These are phyloP conservation scores for Acropora yongei DNA, from an alignment of 64 coral and sea anemone species.

Conservation along the genomic window DNA sequence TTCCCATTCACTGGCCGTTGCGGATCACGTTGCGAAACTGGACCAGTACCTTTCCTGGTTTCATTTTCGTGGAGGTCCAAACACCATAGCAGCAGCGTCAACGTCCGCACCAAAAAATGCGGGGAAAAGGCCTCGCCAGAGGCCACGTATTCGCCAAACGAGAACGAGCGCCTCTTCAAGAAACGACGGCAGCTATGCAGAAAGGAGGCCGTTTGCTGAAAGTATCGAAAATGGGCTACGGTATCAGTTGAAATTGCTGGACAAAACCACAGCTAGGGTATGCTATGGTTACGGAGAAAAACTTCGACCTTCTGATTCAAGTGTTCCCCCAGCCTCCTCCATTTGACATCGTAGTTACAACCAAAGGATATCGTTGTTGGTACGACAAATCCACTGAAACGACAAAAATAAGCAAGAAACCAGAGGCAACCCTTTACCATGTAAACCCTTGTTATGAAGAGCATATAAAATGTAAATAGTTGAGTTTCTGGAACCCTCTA, in stretches of 20 bases:
- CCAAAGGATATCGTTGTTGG: neutral
- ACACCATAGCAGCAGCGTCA: constrained; percentile 5
- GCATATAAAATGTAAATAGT: too few relatives aligned
- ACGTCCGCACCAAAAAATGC: neutral
- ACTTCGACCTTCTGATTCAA: constrained; percentile 8
- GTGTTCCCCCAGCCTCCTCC: neutral
- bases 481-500: too few relatives aligned
- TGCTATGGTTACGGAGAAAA: too few relatives aligned
- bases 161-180: too few relatives aligned
- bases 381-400: neutral
- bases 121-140: too few relatives aligned
- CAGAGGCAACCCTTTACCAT: neutral
- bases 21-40: neutral
- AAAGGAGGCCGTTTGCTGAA: too few relatives aligned
- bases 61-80: constrained; percentile 4
- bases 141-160: too few relatives aligned
- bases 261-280: too few relatives aligned
- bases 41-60: constrained; percentile 37
- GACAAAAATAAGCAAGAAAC: neutral
- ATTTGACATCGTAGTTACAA: neutral
- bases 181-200: too few relatives aligned
- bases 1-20: constrained; percentile 45
- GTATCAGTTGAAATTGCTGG: too few relatives aligned
- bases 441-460: too few relatives aligned
- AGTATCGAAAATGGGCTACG: too few relatives aligned